A percentile compares a stretch with the other conserved stretches of the same genome.
phyloP scores from a whole-genome alignment of 2,888 invertebrate species.

The Melanargia galathea region DNA sequence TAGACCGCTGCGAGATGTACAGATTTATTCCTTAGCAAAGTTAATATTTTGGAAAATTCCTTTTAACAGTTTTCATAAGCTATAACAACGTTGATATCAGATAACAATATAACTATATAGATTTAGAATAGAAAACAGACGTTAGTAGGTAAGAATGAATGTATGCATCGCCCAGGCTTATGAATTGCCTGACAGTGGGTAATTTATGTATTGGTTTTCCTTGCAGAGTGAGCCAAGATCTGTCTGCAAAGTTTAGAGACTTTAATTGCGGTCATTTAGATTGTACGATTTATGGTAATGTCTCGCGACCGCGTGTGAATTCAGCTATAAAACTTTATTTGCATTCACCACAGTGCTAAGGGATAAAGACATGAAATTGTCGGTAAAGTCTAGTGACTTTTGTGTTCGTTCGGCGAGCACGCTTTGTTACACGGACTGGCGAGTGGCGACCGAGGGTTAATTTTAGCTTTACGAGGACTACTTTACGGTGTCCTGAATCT shows the following conservation, averaged over 20 bases:
- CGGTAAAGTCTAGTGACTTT: slow-evolving; percentile 8
- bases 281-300: not conserved
- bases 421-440: not conserved
- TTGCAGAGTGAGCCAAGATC: not conserved
- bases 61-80: no score
- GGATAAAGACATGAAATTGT: not conserved
- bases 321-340: slow-evolving; percentile 5
- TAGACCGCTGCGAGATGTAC: no score
- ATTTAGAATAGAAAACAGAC: no score
- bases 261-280: not conserved
- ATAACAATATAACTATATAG: no score
- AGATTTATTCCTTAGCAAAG: no score
- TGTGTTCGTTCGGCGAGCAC: not conserved
- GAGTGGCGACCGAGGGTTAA: not conserved
- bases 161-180: not conserved
- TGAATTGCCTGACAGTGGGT: not conserved
- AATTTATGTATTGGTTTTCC: not conserved
- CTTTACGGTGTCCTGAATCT: slow-evolving; percentile 22
- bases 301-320: not conserved
- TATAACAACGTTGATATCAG: no score
- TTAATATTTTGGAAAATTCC: no score
- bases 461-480: not conserved
- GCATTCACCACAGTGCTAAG: not conserved
- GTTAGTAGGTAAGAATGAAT: not conserved
- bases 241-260: not conserved